Conservation (phyloP, 1,140 invertebrate species). For the Onthophagus taurus region DNA sequence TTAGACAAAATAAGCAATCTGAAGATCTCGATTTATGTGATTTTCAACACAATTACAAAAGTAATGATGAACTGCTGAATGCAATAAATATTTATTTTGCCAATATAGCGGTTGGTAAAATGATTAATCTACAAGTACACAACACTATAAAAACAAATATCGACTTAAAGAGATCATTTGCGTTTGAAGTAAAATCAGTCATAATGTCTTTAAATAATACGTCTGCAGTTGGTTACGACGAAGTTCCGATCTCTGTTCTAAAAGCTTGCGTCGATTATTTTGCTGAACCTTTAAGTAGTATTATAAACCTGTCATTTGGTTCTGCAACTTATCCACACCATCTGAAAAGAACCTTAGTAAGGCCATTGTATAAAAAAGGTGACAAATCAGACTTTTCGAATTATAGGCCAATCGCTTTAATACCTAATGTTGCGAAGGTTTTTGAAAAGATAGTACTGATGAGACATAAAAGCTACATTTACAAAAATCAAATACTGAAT, state of each 20-base stretch:
- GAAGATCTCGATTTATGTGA: not conserved
- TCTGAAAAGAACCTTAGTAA: conserved; percentile 12
- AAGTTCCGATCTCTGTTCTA: conserved; percentile 15
- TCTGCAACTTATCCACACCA: conserved; percentile 9
- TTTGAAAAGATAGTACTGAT: conserved; percentile 5
- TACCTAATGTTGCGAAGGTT: not conserved
- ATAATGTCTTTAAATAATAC: not conserved
- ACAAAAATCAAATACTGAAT: no score
- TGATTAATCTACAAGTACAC: not conserved
- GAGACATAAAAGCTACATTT: no score
- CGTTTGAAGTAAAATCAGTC: not conserved
- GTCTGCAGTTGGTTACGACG: conserved; percentile 19
- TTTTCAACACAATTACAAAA: not conserved
- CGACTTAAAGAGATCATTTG: not conserved
- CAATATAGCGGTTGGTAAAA: not conserved
- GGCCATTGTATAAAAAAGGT: conserved; percentile 19
- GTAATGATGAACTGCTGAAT: not conserved
- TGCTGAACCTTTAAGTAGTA: conserved; percentile 13
- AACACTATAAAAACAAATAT: not conserved
- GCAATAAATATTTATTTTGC: conserved; percentile 5
- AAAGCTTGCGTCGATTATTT: conserved; percentile 16
- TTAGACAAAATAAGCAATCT: not conserved
- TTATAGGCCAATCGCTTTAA: conserved; percentile 23
- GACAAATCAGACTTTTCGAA: conserved; percentile 19
- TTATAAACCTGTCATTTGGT: conserved; percentile 7